Percentiles rank a stretch among this genome's conserved stretches.
Conservation (phyloP, 1,140 invertebrate species). For the Sweltsa coloradensis region DNA sequence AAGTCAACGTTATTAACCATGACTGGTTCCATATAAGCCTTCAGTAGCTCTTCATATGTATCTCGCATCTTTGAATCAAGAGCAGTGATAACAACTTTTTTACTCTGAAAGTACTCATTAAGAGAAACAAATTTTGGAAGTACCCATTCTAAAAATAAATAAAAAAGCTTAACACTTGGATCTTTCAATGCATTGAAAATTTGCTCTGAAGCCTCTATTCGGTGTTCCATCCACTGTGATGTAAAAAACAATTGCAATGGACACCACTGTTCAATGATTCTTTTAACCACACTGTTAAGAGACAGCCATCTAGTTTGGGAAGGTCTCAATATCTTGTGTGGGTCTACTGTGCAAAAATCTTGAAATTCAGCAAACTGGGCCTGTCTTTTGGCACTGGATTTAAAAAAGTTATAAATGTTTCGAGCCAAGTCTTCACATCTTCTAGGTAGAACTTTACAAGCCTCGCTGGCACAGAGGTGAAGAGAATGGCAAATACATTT, state of each 20-base stretch:
- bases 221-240: background rate
- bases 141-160: constrained; percentile 22
- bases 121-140: constrained; percentile 17
- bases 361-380: constrained; percentile 8
- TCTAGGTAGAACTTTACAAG: constrained; percentile 25
- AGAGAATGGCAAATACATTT: constrained; percentile 30
- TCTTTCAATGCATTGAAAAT: constrained; percentile 18
- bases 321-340: constrained; percentile 7
- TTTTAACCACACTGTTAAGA: background rate
- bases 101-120: constrained; percentile 14
- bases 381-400: constrained; percentile 24
- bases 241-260: background rate
- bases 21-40: constrained; percentile 8
- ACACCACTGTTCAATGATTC: constrained; percentile 2
- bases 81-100: constrained; percentile 12
- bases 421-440: constrained; percentile 21
- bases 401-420: constrained; percentile 23
- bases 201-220: constrained; percentile 12
- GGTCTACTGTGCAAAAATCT: constrained; percentile 5
- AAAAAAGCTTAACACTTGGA: constrained; percentile 21
- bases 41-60: constrained; percentile 8
- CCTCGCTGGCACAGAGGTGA: constrained; percentile 25
- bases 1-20: constrained; percentile 1
- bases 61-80: constrained; percentile 8
- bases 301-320: constrained; percentile 10